Evolutionary conservation across 1,140 invertebrate genomes (phyloP).

Genomic region (Anastrepha ludens): DNA sequence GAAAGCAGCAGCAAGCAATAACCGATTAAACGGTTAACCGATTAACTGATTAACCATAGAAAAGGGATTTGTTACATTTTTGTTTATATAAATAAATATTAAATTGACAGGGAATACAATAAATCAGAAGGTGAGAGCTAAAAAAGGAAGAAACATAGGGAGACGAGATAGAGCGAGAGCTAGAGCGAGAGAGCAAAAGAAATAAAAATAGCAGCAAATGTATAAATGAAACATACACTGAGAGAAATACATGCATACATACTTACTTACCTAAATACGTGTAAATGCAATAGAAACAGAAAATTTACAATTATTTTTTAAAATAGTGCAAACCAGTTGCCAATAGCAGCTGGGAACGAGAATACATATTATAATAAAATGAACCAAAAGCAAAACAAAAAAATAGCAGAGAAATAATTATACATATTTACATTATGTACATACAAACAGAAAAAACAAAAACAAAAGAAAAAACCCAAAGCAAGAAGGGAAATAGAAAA

Average conservation of each 20-base stretch:
- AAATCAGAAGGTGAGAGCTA: not conserved
- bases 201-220: not conserved
- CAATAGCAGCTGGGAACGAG: not conserved
- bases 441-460: constrained; percentile 13
- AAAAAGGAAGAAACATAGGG: not conserved
- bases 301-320: not conserved
- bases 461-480: not conserved
- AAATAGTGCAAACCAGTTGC: not conserved
- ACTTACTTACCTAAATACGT: not conserved
- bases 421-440: constrained; percentile 50
- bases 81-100: constrained; percentile 44
- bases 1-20: constrained; percentile 19
- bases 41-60: constrained; percentile 17
- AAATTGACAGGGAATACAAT: constrained; percentile 48
- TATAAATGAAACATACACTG: not conserved
- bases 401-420: constrained; percentile 46
- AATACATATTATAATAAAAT: not conserved
- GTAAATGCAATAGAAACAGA: constrained; percentile 13
- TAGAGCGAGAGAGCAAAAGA: not conserved
- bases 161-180: not conserved
- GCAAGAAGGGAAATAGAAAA: not conserved
- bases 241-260: not conserved
- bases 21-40: not conserved
- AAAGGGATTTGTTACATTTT: constrained; percentile 34
- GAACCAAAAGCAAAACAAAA: no score